Base-by-base conservation (phyloP, 2,797 vertebrate genomes). In the Sarcoramphus papa region DNA sequence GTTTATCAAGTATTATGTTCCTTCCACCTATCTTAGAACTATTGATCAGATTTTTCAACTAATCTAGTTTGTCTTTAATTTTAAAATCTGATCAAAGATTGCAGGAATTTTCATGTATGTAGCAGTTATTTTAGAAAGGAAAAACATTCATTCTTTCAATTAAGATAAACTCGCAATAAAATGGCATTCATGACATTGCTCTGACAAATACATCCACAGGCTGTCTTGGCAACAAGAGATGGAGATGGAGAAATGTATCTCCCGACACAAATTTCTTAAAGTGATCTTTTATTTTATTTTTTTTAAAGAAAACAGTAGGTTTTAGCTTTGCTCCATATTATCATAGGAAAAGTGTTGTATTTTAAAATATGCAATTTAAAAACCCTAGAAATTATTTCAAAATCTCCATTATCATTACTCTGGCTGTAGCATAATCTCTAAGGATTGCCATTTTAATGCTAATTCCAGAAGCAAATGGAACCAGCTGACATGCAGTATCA, bases 361-460 rank as follows among this genome's bases (percentile, higher is more conserved):
- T 94, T 96, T 73, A 30, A 91, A 94, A 76, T 48, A 30, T 0
- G 4, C 51, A 41, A 7, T 69, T 59, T 43, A 76, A 53, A 14
- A 2, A 2, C 3, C 6, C 33, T 17, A 6, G 63, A 92, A 95
- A 89, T 91, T 53, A 50, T 89, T 85, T 85, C 0, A 47, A 89
- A 94, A 80, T 85, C 53, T 92, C 70, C 45, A 56, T 89, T 93
- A 28, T 93, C 77, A 35, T 85, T 93, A 51, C 67, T 80, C 23
- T 87, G 77, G 11, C 56, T 97, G 64, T 77, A 91, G 88, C 24
- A 30, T 74, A 82, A 91, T 94, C 96, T 95, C 93, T 50, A 7
- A 96, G 96, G 92, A 94, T 76, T 97, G 78, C 63, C 72, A 94
- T 97, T 96, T 96, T 95, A 95, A 97, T 95, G 95, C 70, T 97